Evolutionary conservation across 2,113 vertebrate genomes (phyloP).

Genomic region (Acrocephalus kingi): DNA sequence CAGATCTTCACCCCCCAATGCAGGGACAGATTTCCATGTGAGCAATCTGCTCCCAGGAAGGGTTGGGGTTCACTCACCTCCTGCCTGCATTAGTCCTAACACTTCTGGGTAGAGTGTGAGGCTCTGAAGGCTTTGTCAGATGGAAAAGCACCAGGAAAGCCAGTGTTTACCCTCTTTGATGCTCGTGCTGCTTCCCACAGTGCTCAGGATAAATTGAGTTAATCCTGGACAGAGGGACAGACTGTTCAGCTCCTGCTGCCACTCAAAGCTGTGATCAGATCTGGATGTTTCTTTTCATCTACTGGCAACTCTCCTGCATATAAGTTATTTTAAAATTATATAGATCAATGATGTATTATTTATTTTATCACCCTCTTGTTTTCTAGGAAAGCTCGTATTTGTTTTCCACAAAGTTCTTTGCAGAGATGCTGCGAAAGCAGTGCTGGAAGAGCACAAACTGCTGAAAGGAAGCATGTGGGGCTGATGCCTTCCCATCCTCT

Average conservation of each 20-base stretch:
- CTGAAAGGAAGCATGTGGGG: not conserved
- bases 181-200: not conserved
- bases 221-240: not conserved
- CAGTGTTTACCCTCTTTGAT: not conserved
- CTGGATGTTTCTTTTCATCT: not conserved
- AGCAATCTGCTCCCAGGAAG: not conserved
- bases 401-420: not conserved
- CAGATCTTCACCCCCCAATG: accelerated
- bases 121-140: conserved; percentile 12
- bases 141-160: conserved; percentile 19
- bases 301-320: not conserved
- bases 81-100: not conserved
- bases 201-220: not conserved
- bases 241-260: not conserved
- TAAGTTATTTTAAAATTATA: not conserved
- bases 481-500: not conserved
- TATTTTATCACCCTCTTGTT: not conserved
- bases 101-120: not conserved
- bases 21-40: accelerated
- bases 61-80: not conserved
- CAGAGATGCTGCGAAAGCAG: not conserved
- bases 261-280: not conserved
- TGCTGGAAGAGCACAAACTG: not conserved
- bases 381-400: not conserved
- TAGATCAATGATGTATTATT: not conserved